A percentile compares a stretch with the other conserved stretches of the same genome.
Conservation (phyloP, 2,888 invertebrate genomes). For the Zeuzera pyrina region DNA sequence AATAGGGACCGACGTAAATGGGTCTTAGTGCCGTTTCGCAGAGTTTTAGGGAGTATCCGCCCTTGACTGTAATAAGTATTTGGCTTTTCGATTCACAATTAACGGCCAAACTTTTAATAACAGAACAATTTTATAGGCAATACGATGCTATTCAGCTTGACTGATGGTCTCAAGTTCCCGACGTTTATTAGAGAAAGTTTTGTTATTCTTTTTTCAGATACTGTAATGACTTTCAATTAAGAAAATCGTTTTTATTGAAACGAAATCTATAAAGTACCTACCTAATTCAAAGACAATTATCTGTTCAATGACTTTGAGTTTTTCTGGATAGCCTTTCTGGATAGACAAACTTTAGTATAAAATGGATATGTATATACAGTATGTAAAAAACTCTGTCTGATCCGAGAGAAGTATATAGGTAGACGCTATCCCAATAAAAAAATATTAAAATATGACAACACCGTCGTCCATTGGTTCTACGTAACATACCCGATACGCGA, state of each 20-base stretch:
- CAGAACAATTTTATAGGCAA: constrained; percentile 19
- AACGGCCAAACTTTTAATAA: constrained; percentile 61
- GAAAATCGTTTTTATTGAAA: not conserved
- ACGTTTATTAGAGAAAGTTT: not conserved
- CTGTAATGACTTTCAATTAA: not conserved
- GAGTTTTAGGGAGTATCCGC: constrained; percentile 20
- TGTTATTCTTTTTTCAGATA: not conserved
- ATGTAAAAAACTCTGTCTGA: too few relatives aligned
- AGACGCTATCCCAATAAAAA: too few relatives aligned
- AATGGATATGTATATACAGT: too few relatives aligned
- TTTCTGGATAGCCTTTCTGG: too few relatives aligned
- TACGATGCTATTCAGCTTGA: constrained; percentile 1
- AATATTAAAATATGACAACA: too few relatives aligned
- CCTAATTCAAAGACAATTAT: not conserved
- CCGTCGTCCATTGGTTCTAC: too few relatives aligned
- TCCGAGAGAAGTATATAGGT: too few relatives aligned
- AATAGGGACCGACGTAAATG: constrained; percentile 54
- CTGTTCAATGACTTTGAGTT: too few relatives aligned
- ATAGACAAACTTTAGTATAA: too few relatives aligned
- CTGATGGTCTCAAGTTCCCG: not conserved
- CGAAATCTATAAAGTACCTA: not conserved
- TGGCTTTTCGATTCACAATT: constrained; percentile 47
- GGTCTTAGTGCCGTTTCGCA: constrained; percentile 43
- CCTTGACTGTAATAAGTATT: constrained; percentile 41
- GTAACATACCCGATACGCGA: too few relatives aligned